Percentiles rank a stretch among this genome's conserved stretches.
These are phyloP conservation scores for Ptilonorhynchus violaceus DNA, from an alignment of 2,113 vertebrate species.

Conservation along the genomic window DNA sequence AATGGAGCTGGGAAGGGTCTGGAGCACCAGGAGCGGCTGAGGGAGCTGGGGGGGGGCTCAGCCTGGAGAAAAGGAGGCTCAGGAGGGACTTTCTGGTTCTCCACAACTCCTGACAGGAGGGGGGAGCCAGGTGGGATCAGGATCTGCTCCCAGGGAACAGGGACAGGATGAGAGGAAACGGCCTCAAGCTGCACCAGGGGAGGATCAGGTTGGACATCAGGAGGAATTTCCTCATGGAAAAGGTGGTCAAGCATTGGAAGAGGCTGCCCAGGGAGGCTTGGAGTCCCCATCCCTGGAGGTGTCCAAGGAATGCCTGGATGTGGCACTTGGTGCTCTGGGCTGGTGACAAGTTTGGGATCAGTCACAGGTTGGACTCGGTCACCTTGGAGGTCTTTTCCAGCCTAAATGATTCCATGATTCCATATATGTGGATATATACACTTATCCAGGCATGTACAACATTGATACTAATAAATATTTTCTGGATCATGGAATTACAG, in stretches of 20 bases:
- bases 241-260: background rate
- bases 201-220: background rate
- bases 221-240: background rate
- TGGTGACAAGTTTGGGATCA: background rate
- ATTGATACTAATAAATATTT: background rate
- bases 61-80: background rate
- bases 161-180: background rate
- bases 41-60: background rate
- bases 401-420: background rate
- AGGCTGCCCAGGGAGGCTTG: background rate
- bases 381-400: background rate
- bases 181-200: background rate
- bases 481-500: background rate
- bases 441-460: accelerated
- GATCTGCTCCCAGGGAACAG: background rate
- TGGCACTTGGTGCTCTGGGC: background rate
- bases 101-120: background rate
- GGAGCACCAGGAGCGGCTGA: background rate
- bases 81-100: background rate
- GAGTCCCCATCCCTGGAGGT: background rate
- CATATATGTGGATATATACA: background rate
- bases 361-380: background rate
- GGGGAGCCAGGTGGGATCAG: accelerated
- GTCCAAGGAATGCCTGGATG: background rate
- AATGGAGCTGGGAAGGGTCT: background rate